Conservation (phyloP, 2,888 invertebrate genomes). For the Papilio gigon region DNA sequence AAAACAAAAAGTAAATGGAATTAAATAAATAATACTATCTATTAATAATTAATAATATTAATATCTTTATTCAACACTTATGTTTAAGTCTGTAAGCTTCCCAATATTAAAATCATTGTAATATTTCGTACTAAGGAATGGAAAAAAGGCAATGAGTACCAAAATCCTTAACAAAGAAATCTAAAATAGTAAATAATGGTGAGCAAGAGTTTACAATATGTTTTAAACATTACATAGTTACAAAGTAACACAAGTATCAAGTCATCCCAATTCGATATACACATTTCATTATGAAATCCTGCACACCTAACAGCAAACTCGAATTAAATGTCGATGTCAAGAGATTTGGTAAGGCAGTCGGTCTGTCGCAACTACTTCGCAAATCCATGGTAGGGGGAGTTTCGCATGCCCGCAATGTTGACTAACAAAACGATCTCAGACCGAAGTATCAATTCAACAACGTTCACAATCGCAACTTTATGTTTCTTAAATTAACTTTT, state of each 20-base stretch:
- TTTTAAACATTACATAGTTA: not conserved
- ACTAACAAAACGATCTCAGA: slow-evolving; percentile 35
- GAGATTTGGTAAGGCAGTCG: slow-evolving; percentile 26
- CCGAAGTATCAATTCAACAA: slow-evolving; percentile 8
- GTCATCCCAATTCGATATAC: slow-evolving; percentile 24
- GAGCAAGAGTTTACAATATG: not conserved
- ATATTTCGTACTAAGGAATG: not conserved
- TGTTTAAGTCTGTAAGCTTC: no score
- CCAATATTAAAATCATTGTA: no score
- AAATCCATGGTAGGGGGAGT: slow-evolving; percentile 61
- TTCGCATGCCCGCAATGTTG: slow-evolving; percentile 55
- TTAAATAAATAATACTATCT: no score
- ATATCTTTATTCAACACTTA: no score
- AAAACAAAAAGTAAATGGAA: not conserved
- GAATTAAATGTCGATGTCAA: slow-evolving; percentile 35
- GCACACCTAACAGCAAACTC: slow-evolving; percentile 40
- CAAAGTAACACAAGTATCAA: not conserved
- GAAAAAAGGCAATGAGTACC: not conserved
- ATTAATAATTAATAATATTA: no score
- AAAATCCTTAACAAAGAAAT: not conserved
- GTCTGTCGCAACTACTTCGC: slow-evolving; percentile 56
- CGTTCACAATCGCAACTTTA: slow-evolving; percentile 13
- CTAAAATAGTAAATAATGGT: not conserved
- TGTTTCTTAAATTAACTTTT: slow-evolving; percentile 4
- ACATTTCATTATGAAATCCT: slow-evolving; percentile 30